Evolutionary conservation across 2,888 invertebrate species (phyloP).

Genomic region (Esperia sulphurella): DNA sequence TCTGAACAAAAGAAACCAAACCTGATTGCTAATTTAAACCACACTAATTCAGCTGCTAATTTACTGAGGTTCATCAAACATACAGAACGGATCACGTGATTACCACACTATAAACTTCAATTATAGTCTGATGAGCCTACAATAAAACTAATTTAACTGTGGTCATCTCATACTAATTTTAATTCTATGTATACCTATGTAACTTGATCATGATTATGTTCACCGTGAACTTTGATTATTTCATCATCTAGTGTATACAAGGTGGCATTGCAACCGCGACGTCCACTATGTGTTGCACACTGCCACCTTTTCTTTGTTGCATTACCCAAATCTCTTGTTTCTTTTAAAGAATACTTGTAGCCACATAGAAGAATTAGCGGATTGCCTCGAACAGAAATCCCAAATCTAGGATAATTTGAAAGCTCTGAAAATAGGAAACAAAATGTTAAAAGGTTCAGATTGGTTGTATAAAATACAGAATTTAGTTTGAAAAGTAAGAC

Average conservation of each 20-base stretch:
- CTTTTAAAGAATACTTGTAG: not conserved
- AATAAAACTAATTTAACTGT: no score
- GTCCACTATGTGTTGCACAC: constrained; percentile 28
- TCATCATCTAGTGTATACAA: constrained; percentile 9
- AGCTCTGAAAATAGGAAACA: not conserved
- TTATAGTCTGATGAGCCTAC: no score
- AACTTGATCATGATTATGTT: constrained; percentile 13
- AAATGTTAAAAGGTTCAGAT: not conserved
- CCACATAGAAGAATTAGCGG: not conserved
- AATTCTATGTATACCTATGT: no score
- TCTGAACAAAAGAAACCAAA: no score
- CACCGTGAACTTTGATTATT: constrained; percentile 9
- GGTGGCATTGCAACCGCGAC: constrained; percentile 7
- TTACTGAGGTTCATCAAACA: no score
- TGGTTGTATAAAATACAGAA: not conserved
- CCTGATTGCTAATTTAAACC: no score
- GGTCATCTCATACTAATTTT: no score
- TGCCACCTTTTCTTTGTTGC: constrained; percentile 17
- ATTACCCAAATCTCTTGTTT: not conserved
- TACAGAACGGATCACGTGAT: no score
- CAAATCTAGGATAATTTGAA: not conserved
- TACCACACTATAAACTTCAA: no score
- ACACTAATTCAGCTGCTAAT: no score
- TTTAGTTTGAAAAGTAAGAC: no score
- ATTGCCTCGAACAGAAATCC: not conserved